A percentile compares a stretch with the other conserved stretches of the same genome.
These are phyloP conservation scores for Microtus ochrogaster DNA, from an alignment of 2,113 vertebrate species.

Conservation along the genomic window DNA sequence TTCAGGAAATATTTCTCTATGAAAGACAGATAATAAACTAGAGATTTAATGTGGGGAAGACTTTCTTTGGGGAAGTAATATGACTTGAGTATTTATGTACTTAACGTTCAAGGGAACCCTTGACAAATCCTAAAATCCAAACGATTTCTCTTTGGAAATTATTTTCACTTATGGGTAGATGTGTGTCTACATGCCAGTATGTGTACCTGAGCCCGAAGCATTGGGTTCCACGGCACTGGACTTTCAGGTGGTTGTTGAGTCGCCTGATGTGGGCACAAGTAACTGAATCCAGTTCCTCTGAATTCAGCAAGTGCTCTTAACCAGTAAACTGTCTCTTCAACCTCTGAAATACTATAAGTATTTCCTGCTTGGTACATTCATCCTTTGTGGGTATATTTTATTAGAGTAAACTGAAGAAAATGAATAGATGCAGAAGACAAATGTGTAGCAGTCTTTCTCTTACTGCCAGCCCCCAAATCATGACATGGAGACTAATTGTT, in stretches of 20 bases:
- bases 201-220: no score
- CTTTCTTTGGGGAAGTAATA: constrained; percentile 6
- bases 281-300: no score
- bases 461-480: no score
- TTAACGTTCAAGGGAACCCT: constrained; percentile 4
- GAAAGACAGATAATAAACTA: not conserved
- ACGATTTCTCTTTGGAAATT: not conserved
- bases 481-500: no score
- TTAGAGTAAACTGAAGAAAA: constrained; percentile 8
- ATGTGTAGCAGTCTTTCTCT: no score
- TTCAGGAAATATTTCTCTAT: constrained; percentile 23
- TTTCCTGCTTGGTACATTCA: not conserved
- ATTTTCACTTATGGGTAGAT: not conserved
- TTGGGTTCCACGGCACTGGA: not conserved
- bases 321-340: no score
- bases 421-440: not conserved
- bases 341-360: not conserved
- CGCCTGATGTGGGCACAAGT: no score
- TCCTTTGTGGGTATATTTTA: constrained; percentile 12
- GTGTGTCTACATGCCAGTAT: not conserved
- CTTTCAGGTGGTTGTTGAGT: not conserved
- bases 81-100: constrained; percentile 25
- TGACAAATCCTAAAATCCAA: constrained; percentile 20
- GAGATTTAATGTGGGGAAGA: constrained; percentile 21
- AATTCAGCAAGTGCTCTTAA: no score